Conservation (phyloP, 2,113 vertebrate genomes). For the Micronycteris hirsuta region DNA sequence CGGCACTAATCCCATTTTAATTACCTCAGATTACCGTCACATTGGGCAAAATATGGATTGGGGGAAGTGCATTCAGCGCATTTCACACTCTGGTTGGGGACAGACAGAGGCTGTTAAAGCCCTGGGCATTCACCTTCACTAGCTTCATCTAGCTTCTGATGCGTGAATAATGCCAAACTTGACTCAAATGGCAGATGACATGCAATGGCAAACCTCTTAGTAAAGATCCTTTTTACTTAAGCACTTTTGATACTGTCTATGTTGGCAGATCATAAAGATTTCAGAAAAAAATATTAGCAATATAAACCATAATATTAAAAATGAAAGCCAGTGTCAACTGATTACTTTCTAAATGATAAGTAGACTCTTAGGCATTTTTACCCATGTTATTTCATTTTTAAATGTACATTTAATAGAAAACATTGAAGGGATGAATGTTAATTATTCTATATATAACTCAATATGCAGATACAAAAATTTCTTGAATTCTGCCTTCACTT, state of each 20-base stretch:
- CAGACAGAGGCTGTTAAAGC: neutral
- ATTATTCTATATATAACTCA: neutral
- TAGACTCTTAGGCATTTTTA: neutral
- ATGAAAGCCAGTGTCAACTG: neutral
- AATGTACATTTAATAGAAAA: neutral
- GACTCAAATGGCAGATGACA: neutral
- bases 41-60: neutral
- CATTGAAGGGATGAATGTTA: neutral
- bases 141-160: neutral
- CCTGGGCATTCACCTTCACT: neutral
- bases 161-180: neutral
- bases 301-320: slow-evolving; percentile 28
- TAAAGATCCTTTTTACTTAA: neutral
- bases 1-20: neutral
- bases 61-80: neutral
- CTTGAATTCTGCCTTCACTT: neutral
- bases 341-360: neutral
- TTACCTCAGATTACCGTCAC: neutral
- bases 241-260: neutral
- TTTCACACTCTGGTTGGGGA: neutral
- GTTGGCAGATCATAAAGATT: neutral
- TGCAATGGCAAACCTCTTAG: neutral
- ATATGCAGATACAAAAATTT: neutral
- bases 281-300: slow-evolving; percentile 4
- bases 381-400: neutral